A percentile compares a stretch with the other conserved stretches of the same genome.
These are phyloP conservation scores for Dasysyrphus albostriatus DNA, from an alignment of 2,888 invertebrate species.

Conservation along the genomic window DNA sequence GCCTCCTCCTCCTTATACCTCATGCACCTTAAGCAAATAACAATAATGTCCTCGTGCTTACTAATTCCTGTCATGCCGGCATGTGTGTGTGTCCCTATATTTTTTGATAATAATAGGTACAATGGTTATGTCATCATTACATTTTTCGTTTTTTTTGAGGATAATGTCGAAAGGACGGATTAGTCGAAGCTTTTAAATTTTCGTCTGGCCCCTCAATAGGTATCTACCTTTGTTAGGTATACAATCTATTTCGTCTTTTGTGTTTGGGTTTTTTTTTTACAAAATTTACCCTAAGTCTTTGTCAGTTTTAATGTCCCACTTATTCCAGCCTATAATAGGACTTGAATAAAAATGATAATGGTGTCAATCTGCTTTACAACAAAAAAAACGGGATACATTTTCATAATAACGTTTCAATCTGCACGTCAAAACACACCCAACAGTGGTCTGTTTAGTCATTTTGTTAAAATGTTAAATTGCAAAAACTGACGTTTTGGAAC, in stretches of 20 bases:
- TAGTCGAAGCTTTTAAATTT: neutral
- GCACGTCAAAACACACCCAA: too few species aligned
- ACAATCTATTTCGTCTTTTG: neutral
- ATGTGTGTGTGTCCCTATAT: neutral
- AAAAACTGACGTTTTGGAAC: too few species aligned
- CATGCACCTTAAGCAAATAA: neutral
- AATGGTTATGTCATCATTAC: neutral
- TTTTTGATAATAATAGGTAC: constrained; percentile 1
- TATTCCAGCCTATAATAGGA: neutral
- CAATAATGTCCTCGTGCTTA: constrained; percentile 22
- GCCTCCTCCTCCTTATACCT: neutral
- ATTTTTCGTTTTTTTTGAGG: neutral
- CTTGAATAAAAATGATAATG: neutral
- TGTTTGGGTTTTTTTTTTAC: neutral
- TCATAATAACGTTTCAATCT: neutral
- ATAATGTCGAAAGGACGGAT: constrained; percentile 1
- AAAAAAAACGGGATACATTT: neutral
- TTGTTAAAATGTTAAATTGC: neutral
- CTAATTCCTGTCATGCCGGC: constrained; percentile 27
- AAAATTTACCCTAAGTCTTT: neutral
- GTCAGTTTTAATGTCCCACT: neutral
- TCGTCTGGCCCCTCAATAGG: neutral
- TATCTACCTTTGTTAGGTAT: too few species aligned
- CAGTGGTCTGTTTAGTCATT: neutral
- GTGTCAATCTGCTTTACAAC: neutral